Percentiles rank a stretch among this genome's conserved stretches.
These are phyloP conservation scores for Lordiphosa stackelbergi DNA, from an alignment of 1,140 invertebrate genomes.

Conservation along the genomic window DNA sequence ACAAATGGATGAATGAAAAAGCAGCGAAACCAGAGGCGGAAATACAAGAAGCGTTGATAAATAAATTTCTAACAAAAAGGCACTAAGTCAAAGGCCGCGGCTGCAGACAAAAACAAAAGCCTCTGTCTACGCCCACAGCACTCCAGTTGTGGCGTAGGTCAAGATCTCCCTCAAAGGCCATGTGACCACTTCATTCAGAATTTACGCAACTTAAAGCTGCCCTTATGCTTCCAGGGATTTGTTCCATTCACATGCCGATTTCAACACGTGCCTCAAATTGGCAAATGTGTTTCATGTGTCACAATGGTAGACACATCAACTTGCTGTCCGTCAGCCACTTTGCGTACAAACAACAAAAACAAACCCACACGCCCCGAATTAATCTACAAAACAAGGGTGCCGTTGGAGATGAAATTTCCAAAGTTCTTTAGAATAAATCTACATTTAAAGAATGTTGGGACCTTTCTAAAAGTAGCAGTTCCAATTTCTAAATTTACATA, in stretches of 20 bases:
- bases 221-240: constrained; percentile 6
- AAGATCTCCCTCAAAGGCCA: constrained; percentile 8
- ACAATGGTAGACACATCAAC: neutral
- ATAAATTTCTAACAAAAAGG: constrained; percentile 59
- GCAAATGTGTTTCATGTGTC: constrained; percentile 41
- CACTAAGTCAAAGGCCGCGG: constrained; percentile 23
- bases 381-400: too few relatives aligned
- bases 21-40: constrained; percentile 44
- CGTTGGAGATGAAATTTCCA: too few relatives aligned
- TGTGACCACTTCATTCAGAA: constrained; percentile 23
- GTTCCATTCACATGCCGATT: constrained; percentile 11
- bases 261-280: constrained; percentile 46
- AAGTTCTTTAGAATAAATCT: too few relatives aligned
- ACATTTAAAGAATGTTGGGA: too few relatives aligned
- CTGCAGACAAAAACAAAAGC: constrained; percentile 2
- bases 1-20: constrained; percentile 47
- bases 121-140: neutral
- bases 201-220: constrained; percentile 20
- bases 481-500: too few relatives aligned
- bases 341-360: too few relatives aligned
- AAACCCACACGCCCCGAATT: too few relatives aligned
- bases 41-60: constrained; percentile 71
- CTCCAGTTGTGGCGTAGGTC: constrained; percentile 19
- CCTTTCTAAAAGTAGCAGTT: too few relatives aligned
- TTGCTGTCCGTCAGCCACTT: too few relatives aligned